Conservation (phyloP, 2,797 vertebrate genomes). For the Mormyrops attenuatus region DNA sequence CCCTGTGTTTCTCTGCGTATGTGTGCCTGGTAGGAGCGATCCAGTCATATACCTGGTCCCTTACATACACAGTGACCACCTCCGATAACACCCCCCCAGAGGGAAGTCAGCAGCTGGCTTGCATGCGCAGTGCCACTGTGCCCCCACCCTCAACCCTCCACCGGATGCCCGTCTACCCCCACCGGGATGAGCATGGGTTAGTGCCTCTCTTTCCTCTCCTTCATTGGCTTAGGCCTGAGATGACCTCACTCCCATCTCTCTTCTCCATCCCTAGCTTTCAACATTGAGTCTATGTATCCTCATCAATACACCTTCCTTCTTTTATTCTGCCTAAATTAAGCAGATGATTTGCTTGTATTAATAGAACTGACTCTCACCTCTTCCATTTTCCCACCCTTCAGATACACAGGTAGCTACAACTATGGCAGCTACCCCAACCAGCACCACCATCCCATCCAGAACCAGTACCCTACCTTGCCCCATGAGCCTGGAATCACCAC, state of each 20-base stretch:
- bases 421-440: slow-evolving; percentile 93
- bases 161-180: slow-evolving; percentile 88
- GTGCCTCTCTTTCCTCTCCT: slow-evolving; percentile 19
- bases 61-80: slow-evolving; percentile 98
- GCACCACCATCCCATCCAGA: slow-evolving; percentile 88
- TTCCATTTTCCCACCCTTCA: slow-evolving; percentile 39
- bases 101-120: slow-evolving; percentile 81
- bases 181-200: slow-evolving; percentile 94
- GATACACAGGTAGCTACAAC: slow-evolving; percentile 94
- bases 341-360: neutral
- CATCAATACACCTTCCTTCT: neutral
- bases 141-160: slow-evolving; percentile 77
- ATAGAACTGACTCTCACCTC: neutral
- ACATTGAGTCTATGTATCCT: neutral
- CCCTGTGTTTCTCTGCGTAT: slow-evolving; percentile 1
- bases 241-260: neutral
- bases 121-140: slow-evolving; percentile 81
- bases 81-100: slow-evolving; percentile 83
- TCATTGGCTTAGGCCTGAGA: neutral
- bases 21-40: slow-evolving; percentile 73
- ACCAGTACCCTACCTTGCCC: slow-evolving; percentile 85
- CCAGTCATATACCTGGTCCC: slow-evolving; percentile 99
- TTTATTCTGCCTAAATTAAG: neutral
- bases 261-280: neutral
- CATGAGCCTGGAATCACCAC: slow-evolving; percentile 83